A percentile compares a stretch with the other conserved stretches of the same genome.
Evolutionary conservation across 2,113 vertebrate genomes (phyloP).

Genomic region (Cnemophilus loriae): DNA sequence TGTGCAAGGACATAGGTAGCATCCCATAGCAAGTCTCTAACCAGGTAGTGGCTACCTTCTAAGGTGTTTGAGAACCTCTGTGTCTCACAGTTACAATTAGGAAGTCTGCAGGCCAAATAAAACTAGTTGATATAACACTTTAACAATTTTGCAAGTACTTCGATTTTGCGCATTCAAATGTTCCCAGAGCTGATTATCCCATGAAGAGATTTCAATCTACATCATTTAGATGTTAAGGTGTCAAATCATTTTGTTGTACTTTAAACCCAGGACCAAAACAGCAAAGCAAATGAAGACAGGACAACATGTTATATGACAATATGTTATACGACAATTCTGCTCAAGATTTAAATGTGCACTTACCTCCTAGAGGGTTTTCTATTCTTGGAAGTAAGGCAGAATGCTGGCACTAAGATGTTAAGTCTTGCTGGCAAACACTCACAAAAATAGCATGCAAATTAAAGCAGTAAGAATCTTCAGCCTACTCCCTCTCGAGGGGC

Average conservation of each 20-base stretch:
- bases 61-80: conserved; percentile 61
- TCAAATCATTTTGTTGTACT: neutral
- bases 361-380: neutral
- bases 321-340: neutral
- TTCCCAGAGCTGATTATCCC: neutral
- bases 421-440: conserved; percentile 16
- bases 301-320: neutral
- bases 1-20: neutral
- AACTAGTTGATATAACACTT: neutral
- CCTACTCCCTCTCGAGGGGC: neutral
- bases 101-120: neutral
- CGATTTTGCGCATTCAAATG: neutral
- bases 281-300: conserved; percentile 44
- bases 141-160: neutral
- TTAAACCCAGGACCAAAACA: conserved; percentile 14
- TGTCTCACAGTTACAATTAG: neutral
- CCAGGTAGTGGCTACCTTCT: neutral
- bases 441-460: conserved; percentile 15
- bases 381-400: neutral
- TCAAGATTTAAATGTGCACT: neutral
- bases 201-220: neutral
- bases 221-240: neutral
- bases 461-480: conserved; percentile 33
- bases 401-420: neutral
- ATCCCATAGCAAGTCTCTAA: neutral